Conservation (phyloP, 2,113 vertebrate species). For the Labrus mixtus region DNA sequence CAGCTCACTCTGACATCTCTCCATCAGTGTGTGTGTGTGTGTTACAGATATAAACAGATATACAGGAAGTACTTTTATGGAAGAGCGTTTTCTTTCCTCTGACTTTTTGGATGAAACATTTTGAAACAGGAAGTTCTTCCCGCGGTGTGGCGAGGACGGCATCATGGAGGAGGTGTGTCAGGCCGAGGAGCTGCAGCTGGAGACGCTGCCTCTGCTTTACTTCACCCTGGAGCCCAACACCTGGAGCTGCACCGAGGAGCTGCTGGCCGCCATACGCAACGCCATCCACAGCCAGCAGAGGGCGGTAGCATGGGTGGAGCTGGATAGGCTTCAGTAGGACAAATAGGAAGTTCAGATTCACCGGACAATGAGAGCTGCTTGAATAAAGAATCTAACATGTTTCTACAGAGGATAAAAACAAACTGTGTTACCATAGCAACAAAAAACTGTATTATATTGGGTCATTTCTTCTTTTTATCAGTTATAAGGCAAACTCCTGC, state of each 20-base stretch:
- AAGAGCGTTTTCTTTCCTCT: neutral
- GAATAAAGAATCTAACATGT: constrained; percentile 3
- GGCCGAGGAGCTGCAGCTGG: constrained; percentile 82
- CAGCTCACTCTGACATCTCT: too few species aligned
- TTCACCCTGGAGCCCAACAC: constrained; percentile 75
- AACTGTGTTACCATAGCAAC: too few species aligned
- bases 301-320: constrained; percentile 81
- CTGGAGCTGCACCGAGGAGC: constrained; percentile 83
- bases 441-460: too few species aligned
- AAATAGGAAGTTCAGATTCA: neutral
- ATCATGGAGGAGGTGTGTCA: constrained; percentile 80
- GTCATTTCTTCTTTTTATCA: too few species aligned
- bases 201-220: constrained; percentile 80
- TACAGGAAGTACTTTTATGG: too few species aligned
- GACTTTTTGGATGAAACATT: neutral
- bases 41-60: too few species aligned
- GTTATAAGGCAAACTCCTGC: too few species aligned
- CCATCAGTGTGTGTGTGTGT: too few species aligned
- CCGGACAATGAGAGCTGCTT: too few species aligned
- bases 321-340: constrained; percentile 74
- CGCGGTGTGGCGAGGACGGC: constrained; percentile 67
- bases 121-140: constrained; percentile 80
- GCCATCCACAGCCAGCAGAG: constrained; percentile 81
- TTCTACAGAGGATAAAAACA: too few species aligned
- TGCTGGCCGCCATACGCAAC: constrained; percentile 73